Evolutionary conservation across 2,113 vertebrate genomes (phyloP), one percentile per base, ranked within the genome.

Genomic region (Reinhardtius hippoglossoides): DNA sequence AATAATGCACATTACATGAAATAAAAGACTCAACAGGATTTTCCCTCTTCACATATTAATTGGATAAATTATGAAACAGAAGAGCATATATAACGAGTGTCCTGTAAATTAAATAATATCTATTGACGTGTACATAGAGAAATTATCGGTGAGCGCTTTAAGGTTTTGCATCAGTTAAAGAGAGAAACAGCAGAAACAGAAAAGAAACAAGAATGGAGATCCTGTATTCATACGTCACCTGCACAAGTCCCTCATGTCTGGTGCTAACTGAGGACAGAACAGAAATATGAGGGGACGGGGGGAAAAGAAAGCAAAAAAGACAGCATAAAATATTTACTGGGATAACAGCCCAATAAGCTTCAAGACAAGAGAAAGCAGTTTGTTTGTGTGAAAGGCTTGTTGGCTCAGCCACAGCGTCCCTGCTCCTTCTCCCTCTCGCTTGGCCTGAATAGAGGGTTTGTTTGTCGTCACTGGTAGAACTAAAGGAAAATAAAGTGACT

Each of bases 371-470:
- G 76, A 67, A 78, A 84, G 81, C 71, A 75, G 82, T 71, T 68
- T 87, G 83, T 89, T 58, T 83, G 72, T 67, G 78, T 63, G 65
- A 50, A 71, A 71, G 60, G 83, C 71, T 74, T 71, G 72, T 62
- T 93, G 90, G 87, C 90, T 88, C 67, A 2, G 14, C 24, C 64
- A 80, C 80, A 87, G 87, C 72, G 57, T 87, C 87, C 62, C 76
- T 35, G 76, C 86, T 81, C n/a, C 27, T 64, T 82, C 66, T 87
- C 56, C 42, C 15, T 69, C 67, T 81, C 13, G 60, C 58, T 60
- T 54, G 13, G 7, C 2, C 73, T 90, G 87, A 90, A 90, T 85
- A 46, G 83, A 87, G 74, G 58, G 75, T 74, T 87, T 91, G 85
- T 92, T 87, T 88, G 84, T 81, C 74, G 76, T 72, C 76, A 27